Conservation (phyloP, 35 echinoderm and acorn worm genomes). For the Eucidaris tribuloides region DNA sequence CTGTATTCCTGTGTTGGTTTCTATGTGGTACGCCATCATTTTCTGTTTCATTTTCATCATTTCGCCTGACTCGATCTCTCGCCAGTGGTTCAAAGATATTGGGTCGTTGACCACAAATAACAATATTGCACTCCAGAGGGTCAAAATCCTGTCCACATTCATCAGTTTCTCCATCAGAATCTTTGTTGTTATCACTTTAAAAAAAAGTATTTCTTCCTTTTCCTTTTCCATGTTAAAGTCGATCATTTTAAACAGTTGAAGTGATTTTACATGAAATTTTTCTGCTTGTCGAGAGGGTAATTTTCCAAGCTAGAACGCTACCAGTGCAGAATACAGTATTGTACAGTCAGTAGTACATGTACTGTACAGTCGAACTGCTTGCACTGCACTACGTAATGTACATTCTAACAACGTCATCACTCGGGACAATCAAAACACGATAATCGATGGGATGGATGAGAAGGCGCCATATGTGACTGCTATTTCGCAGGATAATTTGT, state of each 20-base stretch:
- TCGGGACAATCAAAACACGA: constrained; percentile 12
- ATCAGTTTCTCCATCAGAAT: constrained; percentile 11
- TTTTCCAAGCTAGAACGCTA: background rate
- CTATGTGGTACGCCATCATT: background rate
- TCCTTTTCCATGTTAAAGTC: background rate
- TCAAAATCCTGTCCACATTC: background rate
- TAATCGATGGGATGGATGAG: background rate
- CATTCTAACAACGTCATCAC: background rate
- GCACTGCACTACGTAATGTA: background rate
- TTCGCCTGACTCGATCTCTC: constrained; percentile 1
- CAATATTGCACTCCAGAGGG: too few species aligned
- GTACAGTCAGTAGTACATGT: too few species aligned
- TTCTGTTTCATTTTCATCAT: constrained; percentile 7
- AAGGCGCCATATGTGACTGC: background rate
- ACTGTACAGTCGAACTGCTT: background rate
- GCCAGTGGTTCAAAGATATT: too few species aligned
- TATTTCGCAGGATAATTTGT: constrained; percentile 4
- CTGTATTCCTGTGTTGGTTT: background rate
- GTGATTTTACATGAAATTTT: constrained; percentile 10
- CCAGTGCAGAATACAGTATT: background rate
- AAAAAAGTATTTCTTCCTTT: background rate
- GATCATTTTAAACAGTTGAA: background rate
- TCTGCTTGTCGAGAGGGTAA: background rate
- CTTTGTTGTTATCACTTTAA: background rate
- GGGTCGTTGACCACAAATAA: too few species aligned